Percentiles rank a stretch among this genome's conserved stretches.
Conservation (phyloP, 2,888 invertebrate species). For the Amblyjoppa proteus region DNA sequence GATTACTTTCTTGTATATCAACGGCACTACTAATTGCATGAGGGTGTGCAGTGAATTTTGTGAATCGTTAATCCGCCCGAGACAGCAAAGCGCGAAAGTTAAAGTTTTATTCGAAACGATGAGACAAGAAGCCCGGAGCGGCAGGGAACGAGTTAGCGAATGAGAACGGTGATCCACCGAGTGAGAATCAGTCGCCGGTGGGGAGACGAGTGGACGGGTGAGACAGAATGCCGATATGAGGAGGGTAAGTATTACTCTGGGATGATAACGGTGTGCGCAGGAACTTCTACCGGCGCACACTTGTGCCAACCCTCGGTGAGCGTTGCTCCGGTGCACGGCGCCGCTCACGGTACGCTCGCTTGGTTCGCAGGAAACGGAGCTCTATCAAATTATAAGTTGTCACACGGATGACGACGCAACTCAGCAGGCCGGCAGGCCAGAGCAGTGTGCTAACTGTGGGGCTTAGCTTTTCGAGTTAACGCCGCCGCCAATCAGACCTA, state of each 20-base stretch:
- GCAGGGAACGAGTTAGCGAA: background rate
- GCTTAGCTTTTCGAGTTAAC: conserved; percentile 79
- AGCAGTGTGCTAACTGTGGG: conserved; percentile 69
- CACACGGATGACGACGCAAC: conserved; percentile 80
- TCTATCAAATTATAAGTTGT: conserved; percentile 82
- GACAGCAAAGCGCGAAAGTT: background rate
- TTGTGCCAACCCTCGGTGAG: background rate
- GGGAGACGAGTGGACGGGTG: too few species aligned
- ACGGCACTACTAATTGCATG: background rate
- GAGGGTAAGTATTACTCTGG: conserved; percentile 9
- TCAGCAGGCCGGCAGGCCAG: conserved; percentile 44
- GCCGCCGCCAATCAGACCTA: conserved; percentile 78
- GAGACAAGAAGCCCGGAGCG: background rate
- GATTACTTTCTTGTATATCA: background rate
- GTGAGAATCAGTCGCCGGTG: background rate
- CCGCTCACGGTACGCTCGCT: conserved; percentile 22
- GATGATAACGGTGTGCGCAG: background rate
- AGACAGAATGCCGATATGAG: background rate
- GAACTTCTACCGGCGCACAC: conserved; percentile 5
- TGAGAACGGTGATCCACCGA: background rate
- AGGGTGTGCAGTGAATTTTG: background rate
- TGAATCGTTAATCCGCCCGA: background rate
- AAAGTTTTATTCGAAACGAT: background rate
- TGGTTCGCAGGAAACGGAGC: conserved; percentile 66
- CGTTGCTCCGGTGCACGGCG: conserved; percentile 27